phyloP scores from a whole-genome alignment of 2,797 vertebrate species.

The Diglossa cyanea region DNA sequence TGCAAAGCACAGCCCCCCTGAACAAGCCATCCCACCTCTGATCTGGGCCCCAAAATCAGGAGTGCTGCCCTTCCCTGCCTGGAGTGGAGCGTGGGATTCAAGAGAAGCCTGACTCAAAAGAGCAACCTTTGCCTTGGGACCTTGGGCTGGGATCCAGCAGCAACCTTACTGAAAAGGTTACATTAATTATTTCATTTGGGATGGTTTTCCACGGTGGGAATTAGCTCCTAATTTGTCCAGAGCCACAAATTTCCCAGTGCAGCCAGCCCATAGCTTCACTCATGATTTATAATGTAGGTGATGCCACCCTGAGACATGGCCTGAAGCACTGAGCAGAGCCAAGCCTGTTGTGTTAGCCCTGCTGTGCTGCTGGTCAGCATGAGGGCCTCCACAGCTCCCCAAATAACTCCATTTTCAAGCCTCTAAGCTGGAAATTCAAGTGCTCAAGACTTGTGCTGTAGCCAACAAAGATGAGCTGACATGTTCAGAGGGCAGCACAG shows the following conservation, averaged over 20 bases:
- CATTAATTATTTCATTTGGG: background rate
- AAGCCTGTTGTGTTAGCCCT: fast-evolving
- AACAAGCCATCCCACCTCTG: background rate
- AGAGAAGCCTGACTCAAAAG: background rate
- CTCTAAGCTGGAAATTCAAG: background rate
- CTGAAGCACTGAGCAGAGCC: background rate
- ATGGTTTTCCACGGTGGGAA: background rate
- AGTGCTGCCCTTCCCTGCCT: background rate
- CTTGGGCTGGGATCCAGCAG: background rate
- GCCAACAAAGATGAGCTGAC: background rate
- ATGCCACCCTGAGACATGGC: background rate
- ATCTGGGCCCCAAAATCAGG: background rate
- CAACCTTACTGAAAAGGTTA: background rate
- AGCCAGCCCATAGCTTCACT: background rate
- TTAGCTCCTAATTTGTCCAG: background rate
- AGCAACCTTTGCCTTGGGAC: background rate
- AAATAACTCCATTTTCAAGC: background rate
- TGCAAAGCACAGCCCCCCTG: background rate
- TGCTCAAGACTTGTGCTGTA: background rate
- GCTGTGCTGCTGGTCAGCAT: background rate
- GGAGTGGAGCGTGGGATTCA: background rate
- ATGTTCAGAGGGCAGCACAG: fast-evolving
- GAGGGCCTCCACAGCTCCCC: background rate
- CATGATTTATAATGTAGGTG: fast-evolving
- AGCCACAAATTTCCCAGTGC: background rate